Conservation (phyloP, 2,113 vertebrate genomes). For the Sylvicapra grimmia region DNA sequence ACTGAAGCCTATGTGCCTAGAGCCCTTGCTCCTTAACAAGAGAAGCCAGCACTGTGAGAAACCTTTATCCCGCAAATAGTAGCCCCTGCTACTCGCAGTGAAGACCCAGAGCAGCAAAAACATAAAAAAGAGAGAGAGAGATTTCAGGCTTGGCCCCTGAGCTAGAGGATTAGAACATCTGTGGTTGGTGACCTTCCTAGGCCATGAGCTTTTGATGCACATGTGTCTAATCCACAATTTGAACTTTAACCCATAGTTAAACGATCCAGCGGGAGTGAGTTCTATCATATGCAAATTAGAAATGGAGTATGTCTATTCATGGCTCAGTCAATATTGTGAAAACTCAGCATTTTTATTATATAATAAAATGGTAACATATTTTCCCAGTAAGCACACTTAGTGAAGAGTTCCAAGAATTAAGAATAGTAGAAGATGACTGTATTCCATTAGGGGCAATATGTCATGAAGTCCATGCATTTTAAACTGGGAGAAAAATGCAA, state of each 20-base stretch:
- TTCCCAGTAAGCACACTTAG: not conserved
- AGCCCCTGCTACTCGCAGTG: not conserved
- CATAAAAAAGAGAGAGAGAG: not conserved
- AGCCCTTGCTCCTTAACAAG: not conserved
- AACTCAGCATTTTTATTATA: not conserved
- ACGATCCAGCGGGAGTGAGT: not conserved
- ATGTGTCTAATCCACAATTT: not conserved
- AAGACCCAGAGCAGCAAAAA: not conserved
- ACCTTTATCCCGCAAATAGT: not conserved
- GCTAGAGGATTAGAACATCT: not conserved
- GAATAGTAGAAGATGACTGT: not conserved
- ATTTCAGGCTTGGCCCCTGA: not conserved
- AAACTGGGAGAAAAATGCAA: not conserved
- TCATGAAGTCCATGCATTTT: not conserved
- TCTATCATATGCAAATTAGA: not conserved
- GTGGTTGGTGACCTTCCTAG: not conserved
- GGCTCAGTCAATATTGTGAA: not conserved
- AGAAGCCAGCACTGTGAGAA: not conserved
- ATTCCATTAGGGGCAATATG: not conserved
- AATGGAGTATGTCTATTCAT: not conserved
- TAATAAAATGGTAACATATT: not conserved
- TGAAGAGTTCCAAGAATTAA: conserved; percentile 2
- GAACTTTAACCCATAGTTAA: not conserved
- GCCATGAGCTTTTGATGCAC: not conserved
- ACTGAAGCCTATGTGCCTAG: not conserved